phyloP scores from a whole-genome alignment of 2,113 vertebrate genomes.

The Peromyscus leucopus region DNA sequence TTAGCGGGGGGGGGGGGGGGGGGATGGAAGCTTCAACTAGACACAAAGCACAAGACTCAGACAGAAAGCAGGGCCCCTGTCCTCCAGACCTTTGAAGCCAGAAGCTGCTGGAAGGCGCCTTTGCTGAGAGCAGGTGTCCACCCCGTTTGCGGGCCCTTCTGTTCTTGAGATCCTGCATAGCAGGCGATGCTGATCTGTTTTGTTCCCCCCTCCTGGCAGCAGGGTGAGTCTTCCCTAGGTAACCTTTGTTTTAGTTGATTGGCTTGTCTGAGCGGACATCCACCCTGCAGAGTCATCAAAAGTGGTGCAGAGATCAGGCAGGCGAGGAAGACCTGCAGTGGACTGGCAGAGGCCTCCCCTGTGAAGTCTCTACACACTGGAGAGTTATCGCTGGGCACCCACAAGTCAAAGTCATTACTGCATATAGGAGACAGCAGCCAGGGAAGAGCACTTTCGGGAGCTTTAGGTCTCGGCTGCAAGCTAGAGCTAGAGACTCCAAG shows the following conservation, averaged over 20 bases:
- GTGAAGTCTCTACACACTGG: neutral
- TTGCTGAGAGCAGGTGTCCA: neutral
- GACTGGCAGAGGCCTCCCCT: neutral
- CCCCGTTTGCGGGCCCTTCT: neutral
- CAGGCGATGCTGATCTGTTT: neutral
- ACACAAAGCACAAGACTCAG: neutral
- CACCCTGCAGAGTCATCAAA: neutral
- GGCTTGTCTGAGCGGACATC: neutral
- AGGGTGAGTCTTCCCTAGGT: neutral
- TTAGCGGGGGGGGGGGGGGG: neutral
- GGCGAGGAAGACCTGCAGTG: neutral
- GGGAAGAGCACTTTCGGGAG: neutral
- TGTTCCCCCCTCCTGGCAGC: neutral
- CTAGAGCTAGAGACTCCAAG: too few relatives aligned
- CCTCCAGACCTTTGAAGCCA: constrained; percentile 11
- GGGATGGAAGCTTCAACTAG: constrained; percentile 44
- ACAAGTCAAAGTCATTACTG: neutral
- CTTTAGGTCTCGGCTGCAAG: neutral
- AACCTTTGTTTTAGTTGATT: constrained; percentile 65
- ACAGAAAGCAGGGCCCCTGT: neutral
- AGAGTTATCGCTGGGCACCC: neutral
- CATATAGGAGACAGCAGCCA: neutral
- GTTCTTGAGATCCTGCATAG: neutral
- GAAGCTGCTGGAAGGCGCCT: neutral
- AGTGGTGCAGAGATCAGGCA: neutral